These are phyloP conservation scores for Sitta carolinensis DNA, from an alignment of 2,797 vertebrate genomes.

Conservation along the genomic window DNA sequence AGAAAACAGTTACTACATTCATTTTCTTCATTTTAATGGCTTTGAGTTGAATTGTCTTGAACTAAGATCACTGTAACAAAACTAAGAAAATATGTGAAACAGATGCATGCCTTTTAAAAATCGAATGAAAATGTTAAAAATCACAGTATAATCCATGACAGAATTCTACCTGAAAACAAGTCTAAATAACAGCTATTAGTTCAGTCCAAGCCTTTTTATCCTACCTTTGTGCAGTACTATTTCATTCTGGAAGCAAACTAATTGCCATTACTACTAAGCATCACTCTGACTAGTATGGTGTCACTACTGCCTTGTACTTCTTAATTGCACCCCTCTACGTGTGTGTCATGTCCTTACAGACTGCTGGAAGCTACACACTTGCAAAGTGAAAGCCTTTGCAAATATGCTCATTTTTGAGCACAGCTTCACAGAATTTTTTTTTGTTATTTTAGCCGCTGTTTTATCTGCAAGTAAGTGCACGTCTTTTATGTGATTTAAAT, in stretches of 20 bases:
- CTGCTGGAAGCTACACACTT: background rate
- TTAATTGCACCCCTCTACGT: background rate
- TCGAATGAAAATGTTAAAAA: background rate
- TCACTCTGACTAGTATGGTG: background rate
- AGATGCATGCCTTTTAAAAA: background rate
- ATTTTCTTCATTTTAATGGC: background rate
- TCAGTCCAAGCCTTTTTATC: background rate
- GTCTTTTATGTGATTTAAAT: background rate
- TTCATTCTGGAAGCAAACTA: background rate
- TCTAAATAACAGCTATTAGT: background rate
- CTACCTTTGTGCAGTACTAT: background rate
- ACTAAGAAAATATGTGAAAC: background rate
- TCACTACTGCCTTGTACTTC: background rate
- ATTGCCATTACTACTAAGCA: background rate
- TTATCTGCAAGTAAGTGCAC: background rate
- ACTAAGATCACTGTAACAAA: background rate
- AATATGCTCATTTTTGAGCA: background rate
- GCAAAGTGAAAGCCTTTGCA: background rate
- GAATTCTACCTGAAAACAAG: background rate
- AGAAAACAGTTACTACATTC: background rate
- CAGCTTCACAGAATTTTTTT: background rate
- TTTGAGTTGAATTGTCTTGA: background rate
- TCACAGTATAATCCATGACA: background rate
- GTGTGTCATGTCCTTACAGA: background rate
- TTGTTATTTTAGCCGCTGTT: background rate